Evolutionary conservation across 2,888 invertebrate genomes (phyloP), one percentile per base, ranked within the genome.

Genomic region (Drosophila fulvimacula): DNA sequence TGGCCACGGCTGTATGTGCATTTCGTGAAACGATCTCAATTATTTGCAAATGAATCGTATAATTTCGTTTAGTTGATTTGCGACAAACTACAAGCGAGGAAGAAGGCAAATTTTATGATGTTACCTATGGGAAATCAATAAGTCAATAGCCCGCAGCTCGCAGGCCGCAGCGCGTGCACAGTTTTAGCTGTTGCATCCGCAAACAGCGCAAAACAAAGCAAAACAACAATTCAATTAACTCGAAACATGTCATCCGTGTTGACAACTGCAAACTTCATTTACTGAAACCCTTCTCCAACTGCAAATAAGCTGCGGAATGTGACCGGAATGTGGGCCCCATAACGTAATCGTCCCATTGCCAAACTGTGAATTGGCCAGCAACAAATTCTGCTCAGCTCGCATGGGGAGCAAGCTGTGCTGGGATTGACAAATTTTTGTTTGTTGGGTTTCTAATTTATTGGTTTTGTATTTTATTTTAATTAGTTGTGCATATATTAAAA

Each of bases 191-290:
- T 55, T 30, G 52, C 56, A 46, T 24, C 32, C 39, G 34, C 56
- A 46, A 60, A 36, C 53, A 57, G 67, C 73, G 60, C 67, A 10
- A 53, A 24, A 5, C 59, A 67, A 65, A 73, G 64, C 77, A 71
- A 39, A 73, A 66, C 77, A 74, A 39, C 69, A 75, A 75, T 77
- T 83, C 69, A 85, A 83, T 83, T 83, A 86, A 73, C 67, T 64
- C 51, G 42, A 67, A 76, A 68, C 73, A 67, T 80, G 74, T 69
- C 67, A 60, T 48, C 57, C 34, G 52, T 63, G 44, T 53, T 48
- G 48, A 55, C 61, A 61, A 60, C 36, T 48, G 51, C 27, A 51
- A 73, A 67, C 61, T 59, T 59, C 48, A 69, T 71, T 69, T 70
- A 36, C 63, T 46, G 57, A 48, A 15, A n/a, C 62, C 62, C 56